Percentiles rank a stretch among this genome's conserved stretches.
Evolutionary conservation across 2,113 vertebrate species (phyloP).

Genomic region (Paracyprichromis sp.): DNA sequence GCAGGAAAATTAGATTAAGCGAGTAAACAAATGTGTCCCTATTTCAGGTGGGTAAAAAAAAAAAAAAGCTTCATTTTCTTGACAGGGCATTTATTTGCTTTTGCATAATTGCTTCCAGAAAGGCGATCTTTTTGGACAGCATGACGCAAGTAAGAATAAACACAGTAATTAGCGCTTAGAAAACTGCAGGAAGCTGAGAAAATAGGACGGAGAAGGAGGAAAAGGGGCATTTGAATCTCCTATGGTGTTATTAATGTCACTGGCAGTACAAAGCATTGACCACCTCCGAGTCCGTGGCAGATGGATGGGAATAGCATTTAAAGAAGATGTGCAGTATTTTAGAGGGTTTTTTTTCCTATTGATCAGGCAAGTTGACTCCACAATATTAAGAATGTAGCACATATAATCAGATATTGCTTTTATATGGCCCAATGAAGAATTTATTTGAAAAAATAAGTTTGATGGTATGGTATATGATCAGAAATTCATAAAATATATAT

Average conservation of each 20-base stretch:
- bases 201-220: conserved; percentile 12
- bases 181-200: conserved; percentile 41
- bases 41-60: not conserved
- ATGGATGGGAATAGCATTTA: not conserved
- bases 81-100: conserved; percentile 38
- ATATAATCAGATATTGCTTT: not conserved
- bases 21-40: not conserved
- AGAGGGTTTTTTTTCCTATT: not conserved
- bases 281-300: conserved; percentile 6
- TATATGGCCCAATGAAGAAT: not conserved
- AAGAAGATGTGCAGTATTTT: not conserved
- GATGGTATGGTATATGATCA: not conserved
- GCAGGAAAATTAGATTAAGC: not conserved
- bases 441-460: not conserved
- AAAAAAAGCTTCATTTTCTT: not conserved
- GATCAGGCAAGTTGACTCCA: not conserved
- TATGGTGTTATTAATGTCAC: conserved; percentile 62
- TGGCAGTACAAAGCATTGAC: conserved; percentile 33
- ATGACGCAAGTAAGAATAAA: conserved; percentile 65
- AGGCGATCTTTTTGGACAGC: conserved; percentile 56
- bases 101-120: conserved; percentile 58
- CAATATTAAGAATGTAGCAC: not conserved
- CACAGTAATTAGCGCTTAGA: conserved; percentile 66
- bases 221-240: conserved; percentile 39
- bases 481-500: not conserved